Base-by-base conservation (phyloP, 2,888 invertebrate species). In the Cecidostiba fungosa region DNA sequence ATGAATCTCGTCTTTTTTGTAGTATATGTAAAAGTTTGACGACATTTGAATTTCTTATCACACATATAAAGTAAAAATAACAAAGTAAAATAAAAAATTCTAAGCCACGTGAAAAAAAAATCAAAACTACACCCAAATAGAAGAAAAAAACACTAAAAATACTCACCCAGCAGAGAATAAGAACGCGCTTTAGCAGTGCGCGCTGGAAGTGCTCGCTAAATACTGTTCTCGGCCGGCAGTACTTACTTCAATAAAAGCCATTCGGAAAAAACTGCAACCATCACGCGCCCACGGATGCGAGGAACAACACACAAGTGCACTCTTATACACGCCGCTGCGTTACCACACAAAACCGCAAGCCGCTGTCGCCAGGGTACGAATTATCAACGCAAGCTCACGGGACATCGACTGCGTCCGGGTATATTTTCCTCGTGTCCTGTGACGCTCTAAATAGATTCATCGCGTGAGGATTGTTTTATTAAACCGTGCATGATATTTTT, bases 221-320 rank as follows among this genome's bases (percentile, higher is more conserved):
- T 47, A 79, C 79, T 79, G 32, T 3, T 69, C 39, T 32, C 36
- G 0, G 36, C 4, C 54, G 3, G 32, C 50, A 23, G 23, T 19
- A 36, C 50, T 79, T 19, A 23, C n/a, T 70, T 12, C 66, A 12
- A 50, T 29, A 50, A 79, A 79, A 79, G 19, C 12, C 36, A 29
- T 50, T 70, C 54, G 50, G 79, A 8, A 59, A 79, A 70, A 79
- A 79, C 1, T 79, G 79, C 79, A 70, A 50, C 32, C 79, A 54
- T 70, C 70, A 79, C 36, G 79, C 32, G 39, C n/a, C 43, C 39
- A 39, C 72, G 43, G 72, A 72, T 72, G 72, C 72, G 23, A 39
- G 36, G 72, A 39, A 23, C 50, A 59, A n/a, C 54, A n/a, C 54
- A 69, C n/a, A 32, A 69, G 16, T 69, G 29, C 32, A 32, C 69